A percentile compares a stretch with the other conserved stretches of the same genome.
These are phyloP conservation scores for Ptychoptera contaminata DNA, from an alignment of 2,888 invertebrate species.

Conservation along the genomic window DNA sequence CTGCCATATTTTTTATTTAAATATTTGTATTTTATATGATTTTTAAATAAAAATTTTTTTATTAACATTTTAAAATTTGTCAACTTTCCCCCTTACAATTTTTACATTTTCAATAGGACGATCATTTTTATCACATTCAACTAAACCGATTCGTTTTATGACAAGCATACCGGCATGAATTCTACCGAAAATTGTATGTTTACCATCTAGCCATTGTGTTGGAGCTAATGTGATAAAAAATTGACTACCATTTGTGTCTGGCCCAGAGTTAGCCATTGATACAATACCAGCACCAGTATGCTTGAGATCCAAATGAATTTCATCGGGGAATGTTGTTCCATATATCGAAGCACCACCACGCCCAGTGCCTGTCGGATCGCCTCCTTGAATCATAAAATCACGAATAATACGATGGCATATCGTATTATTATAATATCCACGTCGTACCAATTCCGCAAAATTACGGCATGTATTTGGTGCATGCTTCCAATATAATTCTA, in stretches of 20 bases:
- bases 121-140: conserved; percentile 88
- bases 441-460: conserved; percentile 82
- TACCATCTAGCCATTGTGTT: conserved; percentile 95
- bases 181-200: conserved; percentile 93
- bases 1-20: too few species aligned
- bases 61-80: conserved; percentile 15
- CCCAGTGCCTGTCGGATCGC: conserved; percentile 95
- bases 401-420: conserved; percentile 92
- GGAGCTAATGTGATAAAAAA: conserved; percentile 96
- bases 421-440: conserved; percentile 93
- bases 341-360: conserved; percentile 95
- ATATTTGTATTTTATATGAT: too few species aligned
- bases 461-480: conserved; percentile 95
- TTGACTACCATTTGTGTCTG: conserved; percentile 93
- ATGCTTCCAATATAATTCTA: conserved; percentile 98
- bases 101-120: conserved; percentile 77
- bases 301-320: conserved; percentile 83
- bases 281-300: conserved; percentile 85
- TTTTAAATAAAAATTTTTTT: background rate
- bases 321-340: conserved; percentile 88
- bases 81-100: conserved; percentile 44
- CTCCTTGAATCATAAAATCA: conserved; percentile 89
- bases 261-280: conserved; percentile 98
- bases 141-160: conserved; percentile 81
- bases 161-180: conserved; percentile 78